These are phyloP conservation scores for Heloderma charlesbogerti DNA, from an alignment of 2,113 vertebrate genomes.

Conservation along the genomic window DNA sequence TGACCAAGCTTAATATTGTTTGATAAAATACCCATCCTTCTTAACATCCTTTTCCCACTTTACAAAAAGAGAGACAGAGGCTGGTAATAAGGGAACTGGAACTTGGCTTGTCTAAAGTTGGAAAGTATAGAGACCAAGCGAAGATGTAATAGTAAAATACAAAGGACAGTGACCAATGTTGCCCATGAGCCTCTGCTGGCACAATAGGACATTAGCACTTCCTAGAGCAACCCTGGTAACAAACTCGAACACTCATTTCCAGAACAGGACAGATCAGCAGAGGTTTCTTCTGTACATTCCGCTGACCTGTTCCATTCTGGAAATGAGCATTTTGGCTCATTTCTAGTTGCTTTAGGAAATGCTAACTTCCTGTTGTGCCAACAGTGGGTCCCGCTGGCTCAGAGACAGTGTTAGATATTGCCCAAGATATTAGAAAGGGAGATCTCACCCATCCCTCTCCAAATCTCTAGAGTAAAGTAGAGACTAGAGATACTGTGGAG, in stretches of 20 bases:
- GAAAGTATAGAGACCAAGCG: not conserved
- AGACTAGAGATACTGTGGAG: not conserved
- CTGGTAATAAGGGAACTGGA: constrained; percentile 21
- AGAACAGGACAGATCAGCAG: no score
- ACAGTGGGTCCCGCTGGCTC: no score
- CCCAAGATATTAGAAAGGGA: not conserved
- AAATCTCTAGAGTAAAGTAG: not conserved
- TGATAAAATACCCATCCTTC: constrained; percentile 11
- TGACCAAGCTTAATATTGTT: not conserved
- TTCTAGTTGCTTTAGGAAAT: no score
- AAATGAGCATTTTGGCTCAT: no score
- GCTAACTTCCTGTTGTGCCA: no score
- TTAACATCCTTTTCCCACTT: not conserved
- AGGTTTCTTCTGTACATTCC: no score
- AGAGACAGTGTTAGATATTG: not conserved
- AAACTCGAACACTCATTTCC: no score
- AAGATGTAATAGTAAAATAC: not conserved
- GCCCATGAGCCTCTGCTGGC: not conserved
- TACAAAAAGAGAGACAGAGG: not conserved
- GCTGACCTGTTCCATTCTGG: no score
- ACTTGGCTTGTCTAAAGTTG: not conserved
- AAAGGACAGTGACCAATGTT: not conserved
- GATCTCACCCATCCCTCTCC: not conserved
- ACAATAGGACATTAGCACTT: not conserved
- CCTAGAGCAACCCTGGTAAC: no score